phyloP scores from a whole-genome alignment of 2,113 vertebrate genomes.

The Rhegmatorhina hoffmannsi region DNA sequence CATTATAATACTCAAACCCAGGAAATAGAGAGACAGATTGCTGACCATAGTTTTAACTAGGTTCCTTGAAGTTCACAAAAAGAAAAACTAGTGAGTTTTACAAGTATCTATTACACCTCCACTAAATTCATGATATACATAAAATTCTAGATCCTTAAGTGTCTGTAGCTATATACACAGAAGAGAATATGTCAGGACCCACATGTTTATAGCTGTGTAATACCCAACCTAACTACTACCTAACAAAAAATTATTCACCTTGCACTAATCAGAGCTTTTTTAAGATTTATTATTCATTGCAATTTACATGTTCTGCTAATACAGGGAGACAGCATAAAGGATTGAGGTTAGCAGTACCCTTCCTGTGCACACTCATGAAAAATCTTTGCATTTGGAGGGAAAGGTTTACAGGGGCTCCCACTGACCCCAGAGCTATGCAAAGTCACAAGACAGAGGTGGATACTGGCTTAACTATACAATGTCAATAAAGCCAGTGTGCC shows the following conservation, averaged over 20 bases:
- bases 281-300: neutral
- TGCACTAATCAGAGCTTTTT: neutral
- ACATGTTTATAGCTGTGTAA: neutral
- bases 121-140: neutral
- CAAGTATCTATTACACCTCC: neutral
- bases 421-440: neutral
- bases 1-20: neutral
- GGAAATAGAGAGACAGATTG: neutral
- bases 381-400: neutral
- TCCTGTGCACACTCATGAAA: accelerated
- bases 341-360: neutral
- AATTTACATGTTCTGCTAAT: neutral
- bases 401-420: neutral
- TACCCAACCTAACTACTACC: neutral
- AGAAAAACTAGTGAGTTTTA: neutral
- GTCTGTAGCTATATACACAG: neutral
- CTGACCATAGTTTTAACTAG: neutral
- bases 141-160: neutral
- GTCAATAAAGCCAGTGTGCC: accelerated
- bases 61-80: neutral
- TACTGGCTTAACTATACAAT: neutral
- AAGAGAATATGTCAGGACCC: neutral
- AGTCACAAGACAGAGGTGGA: neutral
- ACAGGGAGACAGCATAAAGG: neutral
- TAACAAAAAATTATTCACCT: neutral